These are phyloP conservation scores for Chamaedrilus cognettii DNA, from an alignment of 2,888 invertebrate species.

Conservation along the genomic window DNA sequence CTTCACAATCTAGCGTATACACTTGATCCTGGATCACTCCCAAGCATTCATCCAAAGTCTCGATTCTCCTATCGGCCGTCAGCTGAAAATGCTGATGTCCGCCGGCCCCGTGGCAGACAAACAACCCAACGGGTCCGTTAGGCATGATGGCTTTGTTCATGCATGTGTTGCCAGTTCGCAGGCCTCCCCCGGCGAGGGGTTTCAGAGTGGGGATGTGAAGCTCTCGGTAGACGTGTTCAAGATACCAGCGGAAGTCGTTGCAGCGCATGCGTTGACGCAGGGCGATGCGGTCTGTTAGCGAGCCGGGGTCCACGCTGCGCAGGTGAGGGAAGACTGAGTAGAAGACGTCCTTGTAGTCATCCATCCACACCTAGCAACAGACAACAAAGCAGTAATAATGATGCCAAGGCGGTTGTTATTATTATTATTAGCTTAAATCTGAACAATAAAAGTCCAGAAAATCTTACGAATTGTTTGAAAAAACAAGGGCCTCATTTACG, in stretches of 20 bases:
- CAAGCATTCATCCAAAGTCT: constrained; percentile 6
- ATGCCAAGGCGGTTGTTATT: too few species aligned
- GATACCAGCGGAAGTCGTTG: constrained; percentile 87
- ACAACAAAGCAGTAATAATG: too few species aligned
- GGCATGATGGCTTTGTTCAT: not conserved
- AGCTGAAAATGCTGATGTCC: constrained; percentile 15
- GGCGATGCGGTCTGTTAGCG: constrained; percentile 75
- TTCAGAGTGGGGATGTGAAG: constrained; percentile 27
- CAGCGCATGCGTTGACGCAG: constrained; percentile 81
- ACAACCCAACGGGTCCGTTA: not conserved
- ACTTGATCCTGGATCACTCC: not conserved
- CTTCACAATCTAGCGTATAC: not conserved
- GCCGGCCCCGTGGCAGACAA: constrained; percentile 7
- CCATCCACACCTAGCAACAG: constrained; percentile 99
- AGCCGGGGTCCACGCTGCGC: constrained; percentile 61
- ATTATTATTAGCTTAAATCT: too few species aligned
- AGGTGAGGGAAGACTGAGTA: constrained; percentile 62
- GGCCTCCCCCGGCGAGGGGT: constrained; percentile 7
- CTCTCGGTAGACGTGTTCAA: constrained; percentile 82
- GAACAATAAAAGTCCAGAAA: too few species aligned
- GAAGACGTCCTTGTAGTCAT: constrained; percentile 90
- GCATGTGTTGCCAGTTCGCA: constrained; percentile 6
- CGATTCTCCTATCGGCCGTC: not conserved
- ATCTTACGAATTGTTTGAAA: too few species aligned
- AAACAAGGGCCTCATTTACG: too few species aligned